Evolutionary conservation across 2,113 vertebrate genomes (phyloP).

Genomic region (Vidua macroura): DNA sequence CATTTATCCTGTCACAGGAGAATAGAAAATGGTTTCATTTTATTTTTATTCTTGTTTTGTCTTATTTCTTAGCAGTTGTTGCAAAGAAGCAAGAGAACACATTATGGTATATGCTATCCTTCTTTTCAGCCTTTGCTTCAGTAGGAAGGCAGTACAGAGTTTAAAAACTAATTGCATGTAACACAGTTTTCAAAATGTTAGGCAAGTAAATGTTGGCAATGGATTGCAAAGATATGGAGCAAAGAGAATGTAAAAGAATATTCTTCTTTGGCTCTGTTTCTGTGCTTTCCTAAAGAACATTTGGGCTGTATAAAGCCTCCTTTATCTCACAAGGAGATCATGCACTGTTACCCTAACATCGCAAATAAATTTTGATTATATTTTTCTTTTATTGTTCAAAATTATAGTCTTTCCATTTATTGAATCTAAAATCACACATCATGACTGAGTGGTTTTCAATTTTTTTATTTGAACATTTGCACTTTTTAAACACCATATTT

Average conservation of each 20-base stretch:
- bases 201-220: background rate
- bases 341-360: background rate
- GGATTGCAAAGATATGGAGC: background rate
- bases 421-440: background rate
- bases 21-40: background rate
- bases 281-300: background rate
- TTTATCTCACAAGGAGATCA: background rate
- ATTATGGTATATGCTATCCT: background rate
- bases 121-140: background rate
- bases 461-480: background rate
- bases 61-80: background rate
- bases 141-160: background rate
- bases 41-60: background rate
- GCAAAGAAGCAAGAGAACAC: background rate
- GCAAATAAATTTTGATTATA: background rate
- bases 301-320: background rate
- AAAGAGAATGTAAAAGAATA: background rate
- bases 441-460: background rate
- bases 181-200: background rate
- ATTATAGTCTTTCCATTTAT: background rate
- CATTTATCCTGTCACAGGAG: background rate
- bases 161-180: background rate
- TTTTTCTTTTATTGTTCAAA: background rate
- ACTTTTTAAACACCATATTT: background rate
- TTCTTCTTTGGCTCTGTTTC: background rate